Conservation (phyloP, 2,797 vertebrate genomes). For the Onychomys arenicola region DNA sequence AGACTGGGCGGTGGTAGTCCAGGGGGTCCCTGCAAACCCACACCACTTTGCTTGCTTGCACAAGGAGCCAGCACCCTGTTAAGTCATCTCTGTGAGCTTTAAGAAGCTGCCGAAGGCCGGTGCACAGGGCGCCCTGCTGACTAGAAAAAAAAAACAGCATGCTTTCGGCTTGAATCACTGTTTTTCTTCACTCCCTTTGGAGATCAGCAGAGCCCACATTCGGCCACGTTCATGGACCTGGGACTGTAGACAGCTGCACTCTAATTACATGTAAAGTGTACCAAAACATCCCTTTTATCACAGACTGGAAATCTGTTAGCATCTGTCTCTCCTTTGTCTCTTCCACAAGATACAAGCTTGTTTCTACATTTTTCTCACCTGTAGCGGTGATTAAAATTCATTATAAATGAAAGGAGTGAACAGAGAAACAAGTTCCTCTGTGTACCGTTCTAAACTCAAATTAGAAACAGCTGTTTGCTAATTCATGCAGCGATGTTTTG, state of each 20-base stretch:
- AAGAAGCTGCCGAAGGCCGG: slow-evolving; percentile 72
- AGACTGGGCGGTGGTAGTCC: not conserved
- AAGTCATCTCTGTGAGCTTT: slow-evolving; percentile 72
- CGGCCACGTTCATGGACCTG: slow-evolving; percentile 89
- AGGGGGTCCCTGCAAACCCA: not conserved
- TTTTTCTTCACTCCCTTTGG: slow-evolving; percentile 90
- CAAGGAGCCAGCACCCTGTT: slow-evolving; percentile 5
- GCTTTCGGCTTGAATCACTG: slow-evolving; percentile 90
- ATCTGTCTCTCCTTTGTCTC: slow-evolving; percentile 94
- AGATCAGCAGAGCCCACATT: slow-evolving; percentile 88
- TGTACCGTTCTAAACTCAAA: slow-evolving; percentile 93
- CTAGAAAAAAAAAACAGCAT: slow-evolving; percentile 85
- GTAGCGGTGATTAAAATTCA: slow-evolving; percentile 95
- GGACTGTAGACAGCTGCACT: slow-evolving; percentile 93
- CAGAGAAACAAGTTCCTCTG: slow-evolving; percentile 94
- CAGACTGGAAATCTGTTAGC: slow-evolving; percentile 93
- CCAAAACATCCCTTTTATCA: slow-evolving; percentile 94
- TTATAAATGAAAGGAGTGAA: slow-evolving; percentile 93
- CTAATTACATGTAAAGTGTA: slow-evolving; percentile 95
- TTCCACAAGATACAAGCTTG: slow-evolving; percentile 94
- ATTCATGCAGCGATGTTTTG: slow-evolving; percentile 93
- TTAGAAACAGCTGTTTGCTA: slow-evolving; percentile 98
- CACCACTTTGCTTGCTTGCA: not conserved
- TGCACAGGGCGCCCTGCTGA: slow-evolving; percentile 85
- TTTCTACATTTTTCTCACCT: slow-evolving; percentile 94